Evolutionary conservation across 2,888 invertebrate genomes (phyloP), one percentile per base, ranked within the genome.

Genomic region (Brachyopa scutellaris): DNA sequence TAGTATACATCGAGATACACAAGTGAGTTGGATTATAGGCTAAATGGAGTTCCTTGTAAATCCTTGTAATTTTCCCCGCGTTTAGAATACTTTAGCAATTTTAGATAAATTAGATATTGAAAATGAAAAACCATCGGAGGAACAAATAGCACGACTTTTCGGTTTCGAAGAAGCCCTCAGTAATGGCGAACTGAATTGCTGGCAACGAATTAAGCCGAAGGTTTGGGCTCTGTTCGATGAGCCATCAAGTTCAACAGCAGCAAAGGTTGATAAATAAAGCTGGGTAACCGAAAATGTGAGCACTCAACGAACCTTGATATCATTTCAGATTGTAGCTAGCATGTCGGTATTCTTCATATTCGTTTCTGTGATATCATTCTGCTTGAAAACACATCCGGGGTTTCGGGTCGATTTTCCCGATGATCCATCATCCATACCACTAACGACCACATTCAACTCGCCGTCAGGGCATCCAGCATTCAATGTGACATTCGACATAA

Each of bases 211-310:
- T 85, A 97, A 97, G 88, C 98, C 97, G 3, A 95, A 95, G 89
- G 94, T 98, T 57, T 98, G 98, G 98, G 96, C 98, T 2, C 91
- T 99, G 67, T 99, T 99, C 89, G 98, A 99, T 88, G 98, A 99
- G 90, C 98, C 98, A 0, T 97, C 97, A 87, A 98, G 98, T 84
- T 98, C 98, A 67, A 94, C 94, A 57, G 92, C 94, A 82, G 98
- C 98, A 79, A 98, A 98, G 94, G 97, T 97, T n/a, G n/a, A 26
- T 5, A 26, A 26, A 5, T 26, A 89, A 90, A 69, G 57, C 7
- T 9, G 19, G 1, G 2, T 3, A 2, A 4, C n/a, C n/a, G n/a
- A n/a, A n/a, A n/a, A n/a, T n/a, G n/a, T n/a, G n/a, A n/a, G n/a
- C n/a, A n/a, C n/a, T n/a, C n/a, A n/a, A n/a, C n/a, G n/a, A n/a